phyloP scores from a whole-genome alignment of 2,797 vertebrate genomes.

The Tarsius wallacei region DNA sequence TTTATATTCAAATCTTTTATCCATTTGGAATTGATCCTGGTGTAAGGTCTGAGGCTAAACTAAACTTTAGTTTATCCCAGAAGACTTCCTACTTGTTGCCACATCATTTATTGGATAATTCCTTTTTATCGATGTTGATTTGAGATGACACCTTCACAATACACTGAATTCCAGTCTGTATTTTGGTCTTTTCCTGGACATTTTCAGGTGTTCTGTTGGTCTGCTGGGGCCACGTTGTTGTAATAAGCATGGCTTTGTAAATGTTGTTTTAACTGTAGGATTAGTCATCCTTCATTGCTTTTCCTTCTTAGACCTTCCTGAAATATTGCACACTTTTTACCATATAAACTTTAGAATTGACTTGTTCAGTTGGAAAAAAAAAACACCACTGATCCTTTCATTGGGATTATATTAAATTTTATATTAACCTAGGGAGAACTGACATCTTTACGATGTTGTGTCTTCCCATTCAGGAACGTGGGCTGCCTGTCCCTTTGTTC shows the following conservation, averaged over 20 bases:
- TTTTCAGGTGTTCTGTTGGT: not conserved
- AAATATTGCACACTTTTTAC: not conserved
- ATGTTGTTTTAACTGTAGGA: not conserved
- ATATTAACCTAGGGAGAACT: not conserved
- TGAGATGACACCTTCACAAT: not conserved
- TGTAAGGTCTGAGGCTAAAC: not conserved
- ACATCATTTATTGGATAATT: not conserved
- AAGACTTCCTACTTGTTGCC: not conserved
- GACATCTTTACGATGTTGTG: not conserved
- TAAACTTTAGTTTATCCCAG: not conserved
- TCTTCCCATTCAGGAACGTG: not conserved
- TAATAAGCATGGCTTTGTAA: conserved; percentile 18
- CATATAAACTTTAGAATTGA: conserved; percentile 5
- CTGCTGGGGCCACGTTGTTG: not conserved
- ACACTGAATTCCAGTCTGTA: not conserved
- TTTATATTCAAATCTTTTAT: conserved; percentile 25
- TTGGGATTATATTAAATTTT: not conserved
- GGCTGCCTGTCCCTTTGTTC: conserved; percentile 4
- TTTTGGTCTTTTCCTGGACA: not conserved
- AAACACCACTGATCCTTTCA: not conserved
- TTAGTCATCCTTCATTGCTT: not conserved
- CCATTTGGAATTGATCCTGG: not conserved
- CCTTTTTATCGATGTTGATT: not conserved
- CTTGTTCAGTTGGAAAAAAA: not conserved
- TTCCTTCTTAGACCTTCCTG: not conserved